Base-by-base conservation (phyloP, 2,797 vertebrate species). In the Xyrichtys novacula region DNA sequence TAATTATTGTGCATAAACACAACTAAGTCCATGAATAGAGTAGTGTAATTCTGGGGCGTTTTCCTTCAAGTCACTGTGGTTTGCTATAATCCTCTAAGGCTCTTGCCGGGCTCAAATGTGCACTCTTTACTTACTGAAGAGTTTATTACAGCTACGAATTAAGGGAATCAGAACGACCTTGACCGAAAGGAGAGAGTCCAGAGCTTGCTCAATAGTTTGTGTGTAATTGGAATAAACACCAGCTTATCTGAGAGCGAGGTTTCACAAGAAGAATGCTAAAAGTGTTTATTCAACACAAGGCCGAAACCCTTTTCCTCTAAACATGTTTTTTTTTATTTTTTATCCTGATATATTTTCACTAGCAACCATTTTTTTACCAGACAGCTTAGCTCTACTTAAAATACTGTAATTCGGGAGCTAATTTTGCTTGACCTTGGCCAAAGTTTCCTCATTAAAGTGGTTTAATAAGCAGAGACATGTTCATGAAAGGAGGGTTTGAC, bases 371-470 rank as follows among this genome's bases (percentile, higher is more conserved):
- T 87, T 87, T 31, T 88, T 77, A 84, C 71, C 76, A 88, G 85
- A 80, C 88, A 88, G 90, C 89, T 94, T 90, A 93, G 88, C 88
- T 70, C 50, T 79, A 81, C 88, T 92, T 90, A 91, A 90, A 93
- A 92, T 84, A 86, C 85, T 82, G 88, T 91, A 91, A 92, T 91
- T 92, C 72, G 80, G 78, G 50, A 89, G 85, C 85, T 91, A 87
- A 91, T 93, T 91, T 92, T 86, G 78, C 87, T 83, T 90, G 92
- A 94, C 92, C 92, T 94, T 92, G 91, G 89, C 91, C 87, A 87
- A 91, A 93, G 90, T 90, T 91, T 91, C 87, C 92, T 92, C 90
- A 91, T 93, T 94, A 94, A 89, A 91, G 86, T 77, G 86, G 86
- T 92, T 92, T 94, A 92, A 92, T 91, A 92, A 91, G 84, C 89